phyloP scores from a whole-genome alignment of 1,140 invertebrate genomes.

The Chrysomallon squamiferum region DNA sequence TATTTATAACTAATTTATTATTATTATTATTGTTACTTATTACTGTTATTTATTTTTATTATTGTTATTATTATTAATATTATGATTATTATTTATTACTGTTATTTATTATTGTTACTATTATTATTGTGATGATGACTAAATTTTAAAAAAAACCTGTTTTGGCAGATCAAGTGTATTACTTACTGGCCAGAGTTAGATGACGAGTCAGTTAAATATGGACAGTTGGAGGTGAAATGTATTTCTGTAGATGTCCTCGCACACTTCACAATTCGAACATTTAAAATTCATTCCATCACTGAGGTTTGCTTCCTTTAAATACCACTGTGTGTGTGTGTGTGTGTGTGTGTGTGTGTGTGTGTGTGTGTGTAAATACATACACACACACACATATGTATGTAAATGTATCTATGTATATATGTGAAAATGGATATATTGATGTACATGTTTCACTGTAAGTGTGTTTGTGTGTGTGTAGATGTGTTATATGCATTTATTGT shows the following conservation, averaged over 20 bases:
- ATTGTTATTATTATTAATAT: too few species aligned
- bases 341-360: neutral
- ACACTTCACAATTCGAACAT: neutral
- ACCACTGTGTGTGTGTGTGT: neutral
- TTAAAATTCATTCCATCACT: neutral
- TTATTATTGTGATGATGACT: too few species aligned
- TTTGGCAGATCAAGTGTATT: slow-evolving; percentile 1
- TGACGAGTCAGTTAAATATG: neutral
- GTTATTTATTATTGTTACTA: too few species aligned
- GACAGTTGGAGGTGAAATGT: neutral
- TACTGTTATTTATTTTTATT: too few species aligned
- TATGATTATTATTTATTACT: too few species aligned
- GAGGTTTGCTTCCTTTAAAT: neutral
- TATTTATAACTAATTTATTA: too few species aligned
- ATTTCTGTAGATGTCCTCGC: neutral
- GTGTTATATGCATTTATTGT: too few species aligned
- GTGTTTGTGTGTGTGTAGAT: neutral
- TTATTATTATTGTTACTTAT: too few species aligned
- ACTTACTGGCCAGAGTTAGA: neutral
- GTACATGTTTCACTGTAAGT: neutral
- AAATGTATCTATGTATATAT: neutral
- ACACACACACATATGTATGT: neutral
- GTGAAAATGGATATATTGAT: neutral
- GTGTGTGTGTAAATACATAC: neutral
- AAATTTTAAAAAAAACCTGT: too few species aligned